These are phyloP conservation scores for Ips nitidus DNA, from an alignment of 1,140 invertebrate species.

Conservation along the genomic window DNA sequence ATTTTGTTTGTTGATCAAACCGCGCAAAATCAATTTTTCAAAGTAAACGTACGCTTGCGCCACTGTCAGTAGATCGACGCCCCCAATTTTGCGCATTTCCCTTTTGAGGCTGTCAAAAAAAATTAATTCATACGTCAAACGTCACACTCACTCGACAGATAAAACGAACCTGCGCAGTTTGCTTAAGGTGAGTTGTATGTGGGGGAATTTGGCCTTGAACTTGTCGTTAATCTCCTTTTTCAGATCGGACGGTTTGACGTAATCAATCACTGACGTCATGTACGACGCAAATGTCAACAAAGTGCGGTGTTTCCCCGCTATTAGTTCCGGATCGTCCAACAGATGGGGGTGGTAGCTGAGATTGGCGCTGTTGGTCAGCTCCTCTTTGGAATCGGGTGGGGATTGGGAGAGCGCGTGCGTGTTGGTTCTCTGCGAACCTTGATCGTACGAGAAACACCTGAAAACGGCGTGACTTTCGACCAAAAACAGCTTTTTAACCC, in stretches of 20 bases:
- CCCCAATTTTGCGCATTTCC: constrained; percentile 92
- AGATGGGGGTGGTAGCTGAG: constrained; percentile 81
- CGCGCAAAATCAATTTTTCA: constrained; percentile 91
- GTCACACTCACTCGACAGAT: too few species aligned
- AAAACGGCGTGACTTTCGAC: constrained; percentile 35
- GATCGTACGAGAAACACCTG: constrained; percentile 81
- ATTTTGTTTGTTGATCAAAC: constrained; percentile 93
- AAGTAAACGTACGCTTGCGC: constrained; percentile 97
- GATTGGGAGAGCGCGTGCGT: constrained; percentile 59
- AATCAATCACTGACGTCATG: constrained; percentile 95
- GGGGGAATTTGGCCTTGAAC: constrained; percentile 93
- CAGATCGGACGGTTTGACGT: constrained; percentile 92
- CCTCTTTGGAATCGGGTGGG: constrained; percentile 55
- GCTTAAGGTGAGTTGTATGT: constrained; percentile 93
- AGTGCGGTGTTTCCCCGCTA: constrained; percentile 92
- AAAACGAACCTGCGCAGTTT: constrained; percentile 84
- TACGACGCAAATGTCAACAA: constrained; percentile 94
- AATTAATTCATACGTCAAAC: background rate
- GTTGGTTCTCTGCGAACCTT: constrained; percentile 58
- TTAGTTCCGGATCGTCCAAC: constrained; percentile 92
- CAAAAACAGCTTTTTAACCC: constrained; percentile 8
- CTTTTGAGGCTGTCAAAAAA: constrained; percentile 77
- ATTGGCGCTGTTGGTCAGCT: constrained; percentile 42
- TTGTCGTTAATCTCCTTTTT: constrained; percentile 98
- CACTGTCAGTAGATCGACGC: constrained; percentile 86